A percentile compares a stretch with the other conserved stretches of the same genome.
phyloP scores from a whole-genome alignment of 2,113 vertebrate species.

The Camelus dromedarius region DNA sequence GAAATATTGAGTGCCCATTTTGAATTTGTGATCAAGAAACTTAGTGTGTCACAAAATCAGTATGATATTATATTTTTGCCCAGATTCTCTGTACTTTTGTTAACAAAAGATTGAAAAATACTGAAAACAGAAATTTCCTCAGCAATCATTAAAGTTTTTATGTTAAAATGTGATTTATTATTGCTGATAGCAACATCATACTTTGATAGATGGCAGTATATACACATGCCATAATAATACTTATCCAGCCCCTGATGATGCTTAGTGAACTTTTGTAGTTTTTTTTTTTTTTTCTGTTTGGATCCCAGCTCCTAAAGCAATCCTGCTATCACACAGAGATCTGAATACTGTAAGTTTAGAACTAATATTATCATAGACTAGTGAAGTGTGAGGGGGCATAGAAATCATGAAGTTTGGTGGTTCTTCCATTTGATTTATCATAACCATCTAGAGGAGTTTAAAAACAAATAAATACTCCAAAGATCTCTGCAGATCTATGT shows the following conservation, averaged over 20 bases:
- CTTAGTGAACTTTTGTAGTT: not conserved
- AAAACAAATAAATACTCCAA: not conserved
- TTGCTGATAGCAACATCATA: not conserved
- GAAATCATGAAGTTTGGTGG: not conserved
- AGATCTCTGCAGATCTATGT: not conserved
- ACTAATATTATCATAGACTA: not conserved
- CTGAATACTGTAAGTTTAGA: not conserved
- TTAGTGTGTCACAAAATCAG: not conserved
- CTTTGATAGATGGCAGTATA: not conserved
- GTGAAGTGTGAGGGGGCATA: not conserved
- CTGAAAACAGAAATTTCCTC: not conserved
- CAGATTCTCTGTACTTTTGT: not conserved
- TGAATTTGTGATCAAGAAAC: not conserved
- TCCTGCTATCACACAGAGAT: not conserved
- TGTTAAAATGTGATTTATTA: not conserved
- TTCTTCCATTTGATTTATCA: not conserved
- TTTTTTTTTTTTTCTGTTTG: not conserved
- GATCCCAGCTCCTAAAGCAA: not conserved
- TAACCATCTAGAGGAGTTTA: not conserved
- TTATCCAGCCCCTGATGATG: not conserved
- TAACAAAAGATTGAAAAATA: not conserved
- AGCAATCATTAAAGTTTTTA: not conserved
- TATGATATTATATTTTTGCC: not conserved
- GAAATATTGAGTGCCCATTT: not conserved
- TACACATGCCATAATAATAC: not conserved